Percentiles rank a stretch among this genome's conserved stretches.
phyloP scores from a whole-genome alignment of 2,113 vertebrate genomes.

The Scartelaos histophorus region DNA sequence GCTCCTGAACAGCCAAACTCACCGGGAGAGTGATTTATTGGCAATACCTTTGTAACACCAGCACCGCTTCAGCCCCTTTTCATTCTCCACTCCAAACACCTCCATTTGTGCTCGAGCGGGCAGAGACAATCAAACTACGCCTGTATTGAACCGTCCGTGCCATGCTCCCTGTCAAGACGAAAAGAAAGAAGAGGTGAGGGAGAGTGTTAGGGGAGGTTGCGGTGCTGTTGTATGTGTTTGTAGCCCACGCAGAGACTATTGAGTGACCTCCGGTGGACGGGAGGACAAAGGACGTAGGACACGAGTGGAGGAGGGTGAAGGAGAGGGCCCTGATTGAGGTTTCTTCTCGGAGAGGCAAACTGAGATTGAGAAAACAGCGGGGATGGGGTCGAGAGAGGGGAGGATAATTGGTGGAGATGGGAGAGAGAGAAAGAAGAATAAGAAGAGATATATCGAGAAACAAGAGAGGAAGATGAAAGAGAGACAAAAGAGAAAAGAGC shows the following conservation, averaged over 20 bases:
- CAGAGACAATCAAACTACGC: neutral
- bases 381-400: neutral
- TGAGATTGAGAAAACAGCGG: neutral
- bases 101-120: constrained; percentile 5
- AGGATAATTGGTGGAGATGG: neutral
- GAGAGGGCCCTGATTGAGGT: constrained; percentile 2
- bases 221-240: neutral
- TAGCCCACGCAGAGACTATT: neutral
- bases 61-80: neutral
- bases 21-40: constrained; percentile 9
- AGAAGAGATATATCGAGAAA: too few species aligned
- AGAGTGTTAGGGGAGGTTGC: neutral
- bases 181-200: neutral
- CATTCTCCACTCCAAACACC: neutral
- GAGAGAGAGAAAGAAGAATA: neutral
- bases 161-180: neutral
- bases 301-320: neutral
- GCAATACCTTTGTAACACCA: constrained; percentile 8
- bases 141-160: constrained; percentile 2
- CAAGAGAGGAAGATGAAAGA: too few species aligned
- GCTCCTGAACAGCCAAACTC: neutral
- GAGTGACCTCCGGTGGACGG: constrained; percentile 7
- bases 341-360: neutral
- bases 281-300: constrained; percentile 4
- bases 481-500: too few species aligned